Percentiles rank a stretch among this genome's conserved stretches.
Conservation (phyloP, 2,797 vertebrate genomes). For the Darevskia nairensis region DNA sequence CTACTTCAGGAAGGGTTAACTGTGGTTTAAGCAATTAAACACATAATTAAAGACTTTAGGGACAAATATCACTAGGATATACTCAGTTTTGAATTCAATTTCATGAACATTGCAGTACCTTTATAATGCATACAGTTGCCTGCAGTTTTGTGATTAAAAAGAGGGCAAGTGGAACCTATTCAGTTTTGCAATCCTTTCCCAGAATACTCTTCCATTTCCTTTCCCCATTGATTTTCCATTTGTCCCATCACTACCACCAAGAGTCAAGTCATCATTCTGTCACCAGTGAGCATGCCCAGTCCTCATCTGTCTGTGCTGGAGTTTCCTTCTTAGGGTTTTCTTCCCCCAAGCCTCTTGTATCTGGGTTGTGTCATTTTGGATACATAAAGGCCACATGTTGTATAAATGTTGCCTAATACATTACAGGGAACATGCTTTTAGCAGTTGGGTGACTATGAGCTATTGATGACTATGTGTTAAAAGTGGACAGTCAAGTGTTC, state of each 20-base stretch:
- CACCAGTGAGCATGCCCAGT: too few species aligned
- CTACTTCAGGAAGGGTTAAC: neutral
- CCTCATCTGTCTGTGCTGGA: too few species aligned
- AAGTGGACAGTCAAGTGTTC: neutral
- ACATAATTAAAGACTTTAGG: neutral
- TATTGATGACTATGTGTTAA: neutral
- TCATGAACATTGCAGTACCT: neutral
- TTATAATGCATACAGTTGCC: neutral
- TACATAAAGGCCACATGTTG: neutral
- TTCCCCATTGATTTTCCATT: neutral
- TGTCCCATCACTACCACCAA: neutral
- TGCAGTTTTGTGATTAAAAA: neutral
- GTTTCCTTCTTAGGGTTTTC: too few species aligned
- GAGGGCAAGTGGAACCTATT: neutral
- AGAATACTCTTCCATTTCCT: neutral
- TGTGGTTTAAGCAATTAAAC: conserved; percentile 8
- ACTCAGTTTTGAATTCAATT: neutral
- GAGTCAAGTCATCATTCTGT: neutral
- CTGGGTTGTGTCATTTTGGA: too few species aligned
- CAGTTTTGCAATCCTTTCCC: neutral
- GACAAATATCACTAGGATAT: neutral
- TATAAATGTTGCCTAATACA: neutral
- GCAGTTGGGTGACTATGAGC: neutral
- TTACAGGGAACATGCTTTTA: neutral
- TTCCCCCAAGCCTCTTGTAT: neutral